Base-by-base conservation (phyloP, 2,113 vertebrate species). In the Megaleporinus macrocephalus region DNA sequence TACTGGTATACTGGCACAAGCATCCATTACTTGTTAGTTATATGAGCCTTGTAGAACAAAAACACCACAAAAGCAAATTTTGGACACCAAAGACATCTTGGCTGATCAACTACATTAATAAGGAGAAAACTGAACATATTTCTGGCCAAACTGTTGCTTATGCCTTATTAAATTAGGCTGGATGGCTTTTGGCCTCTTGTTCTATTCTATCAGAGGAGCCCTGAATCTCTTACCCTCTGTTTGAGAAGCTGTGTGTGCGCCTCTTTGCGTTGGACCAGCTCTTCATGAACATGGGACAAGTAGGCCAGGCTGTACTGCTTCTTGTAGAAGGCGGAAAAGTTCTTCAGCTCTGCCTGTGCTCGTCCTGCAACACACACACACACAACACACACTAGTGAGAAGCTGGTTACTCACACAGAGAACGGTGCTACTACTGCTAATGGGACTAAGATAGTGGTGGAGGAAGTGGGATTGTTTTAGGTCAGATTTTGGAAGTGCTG, bases 311-410 rank as follows among this genome's bases (percentile, higher is more conserved):
- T 86, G 0, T 95, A 95, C 87, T 99, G 97, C 29, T 93, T 94
- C 61, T 83, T 94, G 90, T 97, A 99, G 88, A 94, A 94, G 0
- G 93, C 92, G 55, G 93, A 89, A 87, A 99, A 97, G 78, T 91
- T 93, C 81, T 92, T 94, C 84, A 99, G 92, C 84, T 89, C 86
- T 0, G 93, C 93, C 82, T 97, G 94, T 0, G 93, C 95, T 84
- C 93, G 93, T 1, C 88, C 97, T 98, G 89, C 72, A 90, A 82
- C 9, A 83, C 0, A 78, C 62, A 81, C 73, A 22, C 68, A 44
- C 29, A 3, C 16, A 11, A 41, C 53, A 79, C 75, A 68, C 61
- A 68, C 24, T 57, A 70, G 6, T 69, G n/a, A 69, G 36, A 49
- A 69, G 59, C 22, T 44, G 53, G 36, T 41, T 16, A 20, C 41